Conservation (phyloP, 2,888 invertebrate genomes). For the Papilio gigon region DNA sequence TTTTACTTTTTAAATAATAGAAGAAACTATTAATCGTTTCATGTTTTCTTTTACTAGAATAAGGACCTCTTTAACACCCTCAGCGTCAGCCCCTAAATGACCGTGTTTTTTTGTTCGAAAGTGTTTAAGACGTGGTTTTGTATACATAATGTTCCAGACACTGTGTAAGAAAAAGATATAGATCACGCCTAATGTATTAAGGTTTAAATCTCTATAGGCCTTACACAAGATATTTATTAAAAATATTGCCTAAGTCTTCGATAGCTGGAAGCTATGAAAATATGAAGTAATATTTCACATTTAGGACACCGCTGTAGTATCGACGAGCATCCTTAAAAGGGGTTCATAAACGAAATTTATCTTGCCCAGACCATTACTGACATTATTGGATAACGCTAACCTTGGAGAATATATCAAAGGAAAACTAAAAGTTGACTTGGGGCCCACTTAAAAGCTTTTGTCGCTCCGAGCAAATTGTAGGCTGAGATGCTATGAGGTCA, state of each 20-base stretch:
- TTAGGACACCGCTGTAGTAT: conserved; percentile 3
- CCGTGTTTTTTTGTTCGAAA: too few relatives aligned
- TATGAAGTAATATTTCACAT: conserved; percentile 17
- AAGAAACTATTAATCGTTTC: background rate
- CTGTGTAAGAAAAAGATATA: too few relatives aligned
- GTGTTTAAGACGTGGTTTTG: too few relatives aligned
- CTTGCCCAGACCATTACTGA: conserved; percentile 22
- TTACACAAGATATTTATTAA: background rate
- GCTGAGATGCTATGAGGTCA: conserved; percentile 6
- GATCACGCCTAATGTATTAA: background rate
- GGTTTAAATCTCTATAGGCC: background rate
- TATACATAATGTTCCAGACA: too few relatives aligned
- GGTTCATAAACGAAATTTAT: conserved; percentile 39
- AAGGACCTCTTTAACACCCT: too few relatives aligned
- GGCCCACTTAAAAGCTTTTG: conserved; percentile 32
- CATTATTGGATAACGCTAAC: conserved; percentile 27
- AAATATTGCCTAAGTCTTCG: background rate
- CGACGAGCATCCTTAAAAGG: conserved; percentile 22
- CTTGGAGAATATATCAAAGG: conserved; percentile 27
- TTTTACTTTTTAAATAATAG: conserved; percentile 13
- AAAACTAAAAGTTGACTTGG: conserved; percentile 12
- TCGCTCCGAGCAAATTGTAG: conserved; percentile 16
- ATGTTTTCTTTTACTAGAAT: too few relatives aligned
- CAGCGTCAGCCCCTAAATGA: too few relatives aligned
- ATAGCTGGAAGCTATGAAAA: background rate